Evolutionary conservation across 2,888 invertebrate species (phyloP).

Genomic region (Caenorhabditis wallacei): DNA sequence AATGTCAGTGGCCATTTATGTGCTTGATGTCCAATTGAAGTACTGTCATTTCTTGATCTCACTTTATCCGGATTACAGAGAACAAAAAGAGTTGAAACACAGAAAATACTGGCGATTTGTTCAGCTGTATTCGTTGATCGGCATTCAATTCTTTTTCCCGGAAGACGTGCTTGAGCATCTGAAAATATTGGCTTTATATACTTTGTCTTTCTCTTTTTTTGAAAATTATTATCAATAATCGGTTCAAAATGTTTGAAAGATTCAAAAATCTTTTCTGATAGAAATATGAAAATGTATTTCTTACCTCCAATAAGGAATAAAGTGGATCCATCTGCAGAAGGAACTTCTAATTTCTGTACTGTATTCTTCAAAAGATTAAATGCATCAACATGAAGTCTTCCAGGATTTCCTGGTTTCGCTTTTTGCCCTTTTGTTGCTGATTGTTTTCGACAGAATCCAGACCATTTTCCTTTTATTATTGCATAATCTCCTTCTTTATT

Average conservation of each 20-base stretch:
- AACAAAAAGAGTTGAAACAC: constrained; percentile 85
- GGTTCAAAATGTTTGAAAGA: constrained; percentile 14
- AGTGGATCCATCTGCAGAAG: constrained; percentile 80
- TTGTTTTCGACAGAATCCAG: constrained; percentile 83
- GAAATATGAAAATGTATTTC: neutral
- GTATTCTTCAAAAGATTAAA: constrained; percentile 83
- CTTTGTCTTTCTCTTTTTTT: neutral
- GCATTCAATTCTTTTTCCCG: constrained; percentile 82
- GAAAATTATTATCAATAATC: neutral
- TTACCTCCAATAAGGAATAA: constrained; percentile 82
- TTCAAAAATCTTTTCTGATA: constrained; percentile 16
- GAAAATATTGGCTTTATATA: constrained; percentile 37
- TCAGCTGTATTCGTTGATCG: constrained; percentile 84
- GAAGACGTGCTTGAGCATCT: constrained; percentile 83
- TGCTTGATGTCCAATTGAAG: constrained; percentile 81
- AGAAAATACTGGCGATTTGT: constrained; percentile 84
- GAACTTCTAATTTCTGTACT: constrained; percentile 83
- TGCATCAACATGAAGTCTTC: constrained; percentile 80
- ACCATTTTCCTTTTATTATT: constrained; percentile 85
- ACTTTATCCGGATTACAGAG: constrained; percentile 85
- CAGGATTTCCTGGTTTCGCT: constrained; percentile 80
- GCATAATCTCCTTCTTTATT: constrained; percentile 85
- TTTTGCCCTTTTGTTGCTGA: constrained; percentile 72
- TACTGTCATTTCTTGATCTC: constrained; percentile 76
- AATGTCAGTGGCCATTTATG: constrained; percentile 84